Base-by-base conservation (phyloP, 2,888 invertebrate species). In the Hypolimnas misippus region DNA sequence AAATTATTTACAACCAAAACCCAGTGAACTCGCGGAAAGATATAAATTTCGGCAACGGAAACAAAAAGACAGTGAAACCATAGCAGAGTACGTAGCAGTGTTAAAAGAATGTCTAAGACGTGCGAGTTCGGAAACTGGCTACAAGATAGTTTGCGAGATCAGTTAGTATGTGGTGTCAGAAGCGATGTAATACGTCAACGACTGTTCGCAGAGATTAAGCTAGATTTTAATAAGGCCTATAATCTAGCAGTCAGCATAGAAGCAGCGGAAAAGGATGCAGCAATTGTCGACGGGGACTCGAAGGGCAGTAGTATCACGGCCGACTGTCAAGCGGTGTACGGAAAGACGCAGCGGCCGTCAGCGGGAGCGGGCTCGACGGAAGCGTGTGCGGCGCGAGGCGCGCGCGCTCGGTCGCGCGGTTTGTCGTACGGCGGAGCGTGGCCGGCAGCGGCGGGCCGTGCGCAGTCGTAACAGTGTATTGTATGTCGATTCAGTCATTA, bases 211-310 rank as follows among this genome's bases (percentile, higher is more conserved):
- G 66, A 68, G 40, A 17, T 10, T 7, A 31, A 52, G 3, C 17
- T 66, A n/a, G 53, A 57, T 50, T 68, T 60, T 51, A 3, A 7
- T 0, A 57, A 56, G 25, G 68, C 68, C 0, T 64, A 60, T 29
- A 51, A 6, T 7, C 17, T 68, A 10, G 62, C 66, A n/a, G 60
- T 68, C 0, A 64, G 55, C 10, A 40, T 68, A 42, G 68, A 66
- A 19, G 60, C 68, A 29, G 68, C 63, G 8, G 68, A 68, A 38
- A 66, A 54, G 42, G 53, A 66, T 29, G 65, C 65, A 17, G 67
- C 65, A 8, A 31, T 51, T 8, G 31, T 62, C n/a, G 16, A 55
- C n/a, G 52, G 40, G 6, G 40, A 14, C 14, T 16, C 7, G 40
- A 16, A 4, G 16, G 5, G 16, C 8, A 16, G 40, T 8, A 16